Conservation (phyloP, 2,888 invertebrate species). For the Hyalella azteca region DNA sequence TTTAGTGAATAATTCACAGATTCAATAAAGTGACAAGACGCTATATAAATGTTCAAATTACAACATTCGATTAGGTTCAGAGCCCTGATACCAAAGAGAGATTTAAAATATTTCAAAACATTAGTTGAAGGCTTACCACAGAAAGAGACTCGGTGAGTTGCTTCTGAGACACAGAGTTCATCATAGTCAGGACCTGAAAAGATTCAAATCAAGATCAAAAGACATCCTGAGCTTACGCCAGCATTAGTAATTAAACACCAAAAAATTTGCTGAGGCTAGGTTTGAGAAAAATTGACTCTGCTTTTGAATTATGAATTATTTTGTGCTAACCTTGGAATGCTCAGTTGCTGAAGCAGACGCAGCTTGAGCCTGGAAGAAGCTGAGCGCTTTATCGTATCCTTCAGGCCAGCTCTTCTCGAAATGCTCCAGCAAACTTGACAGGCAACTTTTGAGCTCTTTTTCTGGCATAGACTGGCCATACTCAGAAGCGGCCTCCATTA, state of each 20-base stretch:
- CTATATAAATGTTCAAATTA: too few species aligned
- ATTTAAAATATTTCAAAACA: too few species aligned
- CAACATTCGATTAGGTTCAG: too few species aligned
- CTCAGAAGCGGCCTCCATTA: neutral
- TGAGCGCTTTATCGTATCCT: conserved; percentile 38
- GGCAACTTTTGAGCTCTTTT: neutral
- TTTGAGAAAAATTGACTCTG: too few species aligned
- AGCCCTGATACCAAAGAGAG: too few species aligned
- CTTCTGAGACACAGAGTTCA: neutral
- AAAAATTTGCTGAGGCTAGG: too few species aligned
- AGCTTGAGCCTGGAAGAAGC: neutral
- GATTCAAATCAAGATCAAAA: neutral
- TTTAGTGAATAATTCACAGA: too few species aligned
- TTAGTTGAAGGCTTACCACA: too few species aligned
- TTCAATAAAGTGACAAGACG: too few species aligned
- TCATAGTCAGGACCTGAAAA: neutral
- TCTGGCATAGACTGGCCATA: neutral
- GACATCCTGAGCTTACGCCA: too few species aligned
- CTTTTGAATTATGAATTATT: too few species aligned
- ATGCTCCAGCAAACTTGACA: neutral
- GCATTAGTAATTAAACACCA: too few species aligned
- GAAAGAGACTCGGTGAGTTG: neutral
- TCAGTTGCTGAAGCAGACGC: neutral
- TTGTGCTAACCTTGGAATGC: neutral
- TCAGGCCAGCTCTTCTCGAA: conserved; percentile 44